A percentile compares a stretch with the other conserved stretches of the same genome.
Evolutionary conservation across 2,888 invertebrate genomes (phyloP).

Genomic region (Lasius platythorax): DNA sequence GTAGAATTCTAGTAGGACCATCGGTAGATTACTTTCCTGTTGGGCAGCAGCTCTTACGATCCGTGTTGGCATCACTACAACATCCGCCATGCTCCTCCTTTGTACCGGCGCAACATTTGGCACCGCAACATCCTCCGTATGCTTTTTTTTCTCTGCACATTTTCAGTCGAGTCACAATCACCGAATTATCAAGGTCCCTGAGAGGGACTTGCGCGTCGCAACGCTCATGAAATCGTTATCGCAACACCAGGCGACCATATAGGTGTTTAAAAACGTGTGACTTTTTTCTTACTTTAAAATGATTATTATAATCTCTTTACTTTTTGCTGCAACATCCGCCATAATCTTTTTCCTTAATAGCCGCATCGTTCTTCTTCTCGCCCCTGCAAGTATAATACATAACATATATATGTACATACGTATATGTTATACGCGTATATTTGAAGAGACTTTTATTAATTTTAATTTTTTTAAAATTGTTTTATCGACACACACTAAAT

Average conservation of each 20-base stretch:
- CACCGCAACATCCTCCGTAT: constrained; percentile 76
- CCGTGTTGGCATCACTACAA: constrained; percentile 65
- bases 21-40: constrained; percentile 60
- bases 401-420: neutral
- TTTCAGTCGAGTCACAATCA: constrained; percentile 64
- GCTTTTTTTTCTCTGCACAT: constrained; percentile 77
- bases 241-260: constrained; percentile 44
- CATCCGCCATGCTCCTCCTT: constrained; percentile 75
- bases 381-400: constrained; percentile 62
- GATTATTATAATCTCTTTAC: constrained; percentile 60
- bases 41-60: constrained; percentile 64
- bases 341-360: constrained; percentile 70
- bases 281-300: constrained; percentile 65
- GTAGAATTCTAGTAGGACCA: constrained; percentile 1
- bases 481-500: neutral
- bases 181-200: neutral
- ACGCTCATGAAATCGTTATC: neutral
- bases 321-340: constrained; percentile 79
- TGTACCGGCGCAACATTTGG: constrained; percentile 77
- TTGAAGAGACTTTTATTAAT: neutral
- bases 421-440: neutral
- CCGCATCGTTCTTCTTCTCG: constrained; percentile 72
- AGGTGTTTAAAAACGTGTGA: constrained; percentile 26
- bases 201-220: neutral
- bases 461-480: neutral